Evolutionary conservation across 35 echinoderm and acorn worm species (phyloP).

Genomic region (Anneissia japonica): DNA sequence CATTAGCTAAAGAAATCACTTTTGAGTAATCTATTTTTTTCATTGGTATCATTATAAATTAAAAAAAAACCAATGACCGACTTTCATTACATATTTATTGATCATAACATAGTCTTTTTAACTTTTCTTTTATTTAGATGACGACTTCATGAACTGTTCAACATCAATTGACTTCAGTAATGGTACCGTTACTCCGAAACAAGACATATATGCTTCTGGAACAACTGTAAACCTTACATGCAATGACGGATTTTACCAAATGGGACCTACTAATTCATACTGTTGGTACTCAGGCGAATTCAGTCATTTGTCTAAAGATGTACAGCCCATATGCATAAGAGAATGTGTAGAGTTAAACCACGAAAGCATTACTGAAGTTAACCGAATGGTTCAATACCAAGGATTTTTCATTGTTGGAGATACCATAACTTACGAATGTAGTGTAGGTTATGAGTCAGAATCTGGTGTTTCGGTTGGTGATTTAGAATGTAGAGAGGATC

Average conservation of each 20-base stretch:
- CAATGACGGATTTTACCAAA: background rate
- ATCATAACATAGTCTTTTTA: background rate
- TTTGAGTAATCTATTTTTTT: too few species aligned
- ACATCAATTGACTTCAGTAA: background rate
- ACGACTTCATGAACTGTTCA: background rate
- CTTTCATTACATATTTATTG: too few species aligned
- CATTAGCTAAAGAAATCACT: background rate
- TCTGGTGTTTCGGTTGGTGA: background rate
- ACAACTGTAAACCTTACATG: background rate
- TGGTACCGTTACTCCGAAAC: background rate
- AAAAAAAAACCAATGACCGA: too few species aligned
- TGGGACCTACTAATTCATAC: background rate
- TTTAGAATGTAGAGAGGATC: background rate
- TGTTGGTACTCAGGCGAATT: background rate
- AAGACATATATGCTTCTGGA: background rate
- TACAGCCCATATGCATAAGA: background rate
- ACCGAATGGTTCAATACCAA: background rate
- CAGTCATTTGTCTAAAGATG: background rate
- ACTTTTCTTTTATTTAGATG: background rate
- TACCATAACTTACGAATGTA: background rate
- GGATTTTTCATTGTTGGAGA: background rate
- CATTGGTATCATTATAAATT: too few species aligned
- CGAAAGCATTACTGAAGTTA: background rate
- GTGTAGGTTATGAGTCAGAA: background rate
- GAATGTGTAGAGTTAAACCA: background rate